phyloP scores from a whole-genome alignment of 2,888 invertebrate species.

The Aphidius colemani region DNA sequence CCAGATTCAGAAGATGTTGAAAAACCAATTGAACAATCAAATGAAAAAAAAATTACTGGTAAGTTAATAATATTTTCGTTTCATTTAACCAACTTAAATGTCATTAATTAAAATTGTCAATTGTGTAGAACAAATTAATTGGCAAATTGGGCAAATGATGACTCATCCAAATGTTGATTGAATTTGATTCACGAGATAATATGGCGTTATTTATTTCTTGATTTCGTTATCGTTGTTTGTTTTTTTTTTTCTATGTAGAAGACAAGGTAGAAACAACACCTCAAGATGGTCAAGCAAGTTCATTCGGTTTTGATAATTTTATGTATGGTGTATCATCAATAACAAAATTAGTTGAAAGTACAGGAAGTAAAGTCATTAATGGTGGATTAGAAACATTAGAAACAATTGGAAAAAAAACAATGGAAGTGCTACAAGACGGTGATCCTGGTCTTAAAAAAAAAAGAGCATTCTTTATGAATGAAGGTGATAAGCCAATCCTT shows the following conservation, averaged over 20 bases:
- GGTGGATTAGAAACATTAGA: constrained; percentile 88
- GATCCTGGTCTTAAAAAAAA: constrained; percentile 87
- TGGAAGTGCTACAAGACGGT: constrained; percentile 90
- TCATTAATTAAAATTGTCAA: constrained; percentile 23
- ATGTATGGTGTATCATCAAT: constrained; percentile 69
- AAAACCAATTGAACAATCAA: constrained; percentile 42
- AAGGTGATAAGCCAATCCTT: constrained; percentile 67
- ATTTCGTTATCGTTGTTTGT: not conserved
- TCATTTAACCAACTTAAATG: not conserved
- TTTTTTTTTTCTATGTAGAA: constrained; percentile 27
- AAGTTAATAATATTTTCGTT: constrained; percentile 9
- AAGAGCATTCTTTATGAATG: constrained; percentile 69
- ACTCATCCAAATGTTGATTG: constrained; percentile 27
- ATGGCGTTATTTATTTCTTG: not conserved
- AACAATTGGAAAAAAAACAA: constrained; percentile 92
- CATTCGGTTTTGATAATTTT: constrained; percentile 68
- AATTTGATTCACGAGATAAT: not conserved
- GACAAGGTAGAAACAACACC: constrained; percentile 15
- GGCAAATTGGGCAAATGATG: constrained; percentile 33
- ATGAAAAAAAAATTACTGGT: constrained; percentile 32
- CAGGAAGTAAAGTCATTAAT: constrained; percentile 74
- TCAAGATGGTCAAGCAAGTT: constrained; percentile 35
- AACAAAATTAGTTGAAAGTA: constrained; percentile 73
- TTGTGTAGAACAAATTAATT: constrained; percentile 36
- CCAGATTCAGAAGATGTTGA: constrained; percentile 83